phyloP scores from a whole-genome alignment of 2,888 invertebrate species.

The Synergus itoensis region DNA sequence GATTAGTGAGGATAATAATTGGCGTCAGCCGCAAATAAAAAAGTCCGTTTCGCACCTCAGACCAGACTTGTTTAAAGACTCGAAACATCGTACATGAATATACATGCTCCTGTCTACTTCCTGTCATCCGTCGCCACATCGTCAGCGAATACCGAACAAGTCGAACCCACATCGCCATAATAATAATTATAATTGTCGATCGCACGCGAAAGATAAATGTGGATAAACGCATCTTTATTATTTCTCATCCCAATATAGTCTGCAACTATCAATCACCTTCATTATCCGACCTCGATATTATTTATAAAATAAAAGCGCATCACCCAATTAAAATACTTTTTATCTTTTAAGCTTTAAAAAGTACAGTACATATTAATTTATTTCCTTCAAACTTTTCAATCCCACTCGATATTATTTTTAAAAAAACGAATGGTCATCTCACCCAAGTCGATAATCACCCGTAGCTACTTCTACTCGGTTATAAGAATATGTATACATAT shows the following conservation, averaged over 20 bases:
- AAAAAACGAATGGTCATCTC: too few relatives aligned
- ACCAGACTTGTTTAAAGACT: conserved; percentile 14
- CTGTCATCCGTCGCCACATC: conserved; percentile 33
- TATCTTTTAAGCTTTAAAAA: too few relatives aligned
- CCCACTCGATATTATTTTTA: too few relatives aligned
- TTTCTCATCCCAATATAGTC: not conserved
- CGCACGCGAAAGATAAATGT: conserved; percentile 25
- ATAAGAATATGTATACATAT: too few relatives aligned
- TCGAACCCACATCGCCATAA: conserved; percentile 16
- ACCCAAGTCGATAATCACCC: too few relatives aligned
- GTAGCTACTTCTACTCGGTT: too few relatives aligned
- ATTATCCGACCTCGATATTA: not conserved
- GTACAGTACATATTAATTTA: too few relatives aligned
- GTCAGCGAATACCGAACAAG: conserved; percentile 31
- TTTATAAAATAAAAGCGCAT: not conserved
- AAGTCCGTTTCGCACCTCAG: conserved; percentile 25
- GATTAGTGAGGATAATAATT: conserved; percentile 20
- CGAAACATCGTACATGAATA: not conserved
- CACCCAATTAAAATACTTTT: not conserved
- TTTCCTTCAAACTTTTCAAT: too few relatives aligned
- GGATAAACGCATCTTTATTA: not conserved
- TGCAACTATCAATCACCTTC: not conserved
- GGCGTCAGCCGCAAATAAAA: conserved; percentile 20
- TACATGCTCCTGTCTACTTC: conserved; percentile 36
- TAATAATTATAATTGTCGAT: conserved; percentile 34